Base-by-base conservation (phyloP, 2,113 vertebrate species). In the Coracopsis vasa region DNA sequence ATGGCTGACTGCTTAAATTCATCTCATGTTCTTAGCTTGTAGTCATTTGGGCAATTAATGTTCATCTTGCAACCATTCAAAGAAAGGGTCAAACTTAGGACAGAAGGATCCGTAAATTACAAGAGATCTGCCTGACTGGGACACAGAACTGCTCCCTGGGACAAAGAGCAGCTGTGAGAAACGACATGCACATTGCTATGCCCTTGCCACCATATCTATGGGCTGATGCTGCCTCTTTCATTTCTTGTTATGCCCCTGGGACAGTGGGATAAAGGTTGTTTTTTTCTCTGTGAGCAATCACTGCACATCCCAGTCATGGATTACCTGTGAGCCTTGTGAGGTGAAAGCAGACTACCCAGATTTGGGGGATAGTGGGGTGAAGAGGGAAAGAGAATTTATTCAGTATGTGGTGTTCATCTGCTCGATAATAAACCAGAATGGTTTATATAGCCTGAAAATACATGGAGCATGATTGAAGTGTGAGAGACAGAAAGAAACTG, bases 1-100 rank as follows among this genome's bases (percentile, higher is more conserved):
- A 70, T 91, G 87, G 41, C 45, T 97, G 86, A 20, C 89, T 97
- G 75, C 88, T 96, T 89, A 93, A 98, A 97, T 94, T 93, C 88
- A 88, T 90, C 79, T 95, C 56, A 73, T 18, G 20, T 79, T 94
- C 80, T 94, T 80, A 35, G 15, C n/a, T 72, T 90, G 69, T 79
- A 95, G 77, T 92, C 67, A 85, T 95, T 96, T 66, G 28, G 73
- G 60, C 86, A 97, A 94, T 94, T 95, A 95, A 93, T 78, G 75
- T 72, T 82, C 67, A 83, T 75, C 72, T 42, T n/a, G 15, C 45
- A 41, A 44, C 44, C 14, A 18, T 51, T 92, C 39, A 16, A 79
- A 53, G 56, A 14, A 77, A 67, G 65, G 78, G 94, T 86, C 61
- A 96, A 60, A 65, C 24, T n/a, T 47, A 24, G 95, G 90, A 73